Base-by-base conservation (phyloP, 2,113 vertebrate genomes). In the Candoia aspera region DNA sequence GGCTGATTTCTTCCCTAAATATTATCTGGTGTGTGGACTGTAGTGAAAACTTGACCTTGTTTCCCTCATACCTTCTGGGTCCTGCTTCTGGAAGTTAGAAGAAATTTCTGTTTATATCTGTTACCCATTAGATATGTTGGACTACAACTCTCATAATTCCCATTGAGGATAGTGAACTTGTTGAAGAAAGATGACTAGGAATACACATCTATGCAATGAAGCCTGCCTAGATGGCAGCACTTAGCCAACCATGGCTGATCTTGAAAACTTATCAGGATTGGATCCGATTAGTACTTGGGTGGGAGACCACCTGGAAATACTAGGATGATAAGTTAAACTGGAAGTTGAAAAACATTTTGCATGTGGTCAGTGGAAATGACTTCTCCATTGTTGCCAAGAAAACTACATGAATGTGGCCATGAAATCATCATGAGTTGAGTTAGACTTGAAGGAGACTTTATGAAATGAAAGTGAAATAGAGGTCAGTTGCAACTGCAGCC, bases 1-100 rank as follows among this genome's bases (percentile, higher is more conserved):
- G 12, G 79, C 29, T 60, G 46, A 0, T 42, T 54, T 90, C 2
- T 4, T 62, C 59, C 46, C n/a, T 83, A 17, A 92, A 42, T 0
- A 60, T 85, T n/a, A 53, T 24, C 2, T 60, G 5, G 29, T 96
- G 15, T 88, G 92, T 93, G 94, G 91, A 55, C 46, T 93, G 12
- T 55, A 37, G 64, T 64, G 21, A 84, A 60, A 92, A 5, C 26
- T 64, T 55, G 58, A 92, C 42, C 42, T 42, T 42, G 42, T 42
- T 42, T 42, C 42, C 42, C 42, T 42, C 42, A 42, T 2, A 42
- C 42, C 42, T 42, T 26, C 62, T 12, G 90, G 55, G 89, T 84
- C 49, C 92, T 9, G 2, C 83, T 89, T 33, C 90, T 93, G 89
- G 87, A 88, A 92, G 83, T 5, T 84, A 68, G 13, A 87, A 49